phyloP scores from a whole-genome alignment of 2,113 vertebrate species.

The Caretta caretta region DNA sequence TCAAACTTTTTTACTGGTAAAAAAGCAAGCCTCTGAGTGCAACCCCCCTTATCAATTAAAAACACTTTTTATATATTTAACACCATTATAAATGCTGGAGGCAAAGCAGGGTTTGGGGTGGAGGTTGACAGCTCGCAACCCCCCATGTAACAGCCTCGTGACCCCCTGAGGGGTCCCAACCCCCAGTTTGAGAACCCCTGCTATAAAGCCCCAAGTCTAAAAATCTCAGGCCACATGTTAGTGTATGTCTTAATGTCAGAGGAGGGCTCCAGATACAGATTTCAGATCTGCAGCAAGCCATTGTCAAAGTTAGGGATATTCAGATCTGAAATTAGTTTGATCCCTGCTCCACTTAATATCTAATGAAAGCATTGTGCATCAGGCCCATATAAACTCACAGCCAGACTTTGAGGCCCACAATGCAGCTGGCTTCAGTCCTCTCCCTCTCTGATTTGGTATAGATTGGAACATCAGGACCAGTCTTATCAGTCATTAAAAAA shows the following conservation, averaged over 20 bases:
- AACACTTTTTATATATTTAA: too few species aligned
- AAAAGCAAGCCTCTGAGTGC: too few species aligned
- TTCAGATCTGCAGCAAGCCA: slow-evolving; percentile 4
- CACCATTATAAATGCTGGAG: too few species aligned
- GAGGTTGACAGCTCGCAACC: too few species aligned
- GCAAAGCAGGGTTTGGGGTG: too few species aligned
- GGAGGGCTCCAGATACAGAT: not conserved
- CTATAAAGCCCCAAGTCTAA: not conserved
- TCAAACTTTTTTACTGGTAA: too few species aligned
- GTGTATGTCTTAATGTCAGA: not conserved
- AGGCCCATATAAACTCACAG: not conserved
- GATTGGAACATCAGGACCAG: slow-evolving; percentile 16
- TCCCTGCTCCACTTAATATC: not conserved
- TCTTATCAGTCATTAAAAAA: not conserved
- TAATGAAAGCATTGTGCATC: slow-evolving; percentile 41
- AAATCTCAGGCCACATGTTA: not conserved
- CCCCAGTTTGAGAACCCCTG: too few species aligned
- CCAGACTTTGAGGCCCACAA: not conserved
- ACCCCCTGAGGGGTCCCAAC: too few species aligned
- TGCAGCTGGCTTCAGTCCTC: slow-evolving; percentile 25
- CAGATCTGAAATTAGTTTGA: not conserved
- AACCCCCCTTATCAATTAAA: too few species aligned
- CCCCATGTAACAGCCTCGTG: too few species aligned
- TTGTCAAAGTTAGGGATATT: slow-evolving; percentile 15
- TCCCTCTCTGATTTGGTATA: slow-evolving; percentile 37